A percentile compares a stretch with the other conserved stretches of the same genome.
Evolutionary conservation across 1,140 invertebrate genomes (phyloP).

Genomic region (Portunus trituberculatus): DNA sequence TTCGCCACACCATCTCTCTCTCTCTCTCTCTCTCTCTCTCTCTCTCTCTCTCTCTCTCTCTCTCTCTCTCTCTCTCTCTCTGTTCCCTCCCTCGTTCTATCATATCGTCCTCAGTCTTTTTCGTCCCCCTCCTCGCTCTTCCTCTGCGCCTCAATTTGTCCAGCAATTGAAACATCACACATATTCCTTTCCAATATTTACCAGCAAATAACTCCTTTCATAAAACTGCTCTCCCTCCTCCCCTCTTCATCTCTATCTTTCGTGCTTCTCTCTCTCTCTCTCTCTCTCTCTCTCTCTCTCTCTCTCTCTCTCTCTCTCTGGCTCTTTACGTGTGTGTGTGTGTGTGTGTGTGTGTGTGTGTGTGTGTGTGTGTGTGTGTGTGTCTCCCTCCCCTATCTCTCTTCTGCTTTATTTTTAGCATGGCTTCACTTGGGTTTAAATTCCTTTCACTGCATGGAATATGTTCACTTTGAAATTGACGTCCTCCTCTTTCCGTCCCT

Average conservation of each 20-base stretch:
- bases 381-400: neutral
- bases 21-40: neutral
- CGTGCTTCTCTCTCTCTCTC: neutral
- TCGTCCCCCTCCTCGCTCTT: neutral
- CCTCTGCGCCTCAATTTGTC: too few relatives aligned
- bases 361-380: neutral
- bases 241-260: neutral
- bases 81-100: neutral
- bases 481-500: neutral
- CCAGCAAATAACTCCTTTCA: too few relatives aligned
- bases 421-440: neutral
- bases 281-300: conserved; percentile 20
- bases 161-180: too few relatives aligned
- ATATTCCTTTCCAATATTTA: too few relatives aligned
- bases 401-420: neutral
- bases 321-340: neutral
- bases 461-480: neutral
- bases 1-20: too few relatives aligned
- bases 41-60: conserved; percentile 7
- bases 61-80: conserved; percentile 20
- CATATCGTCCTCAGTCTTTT: neutral
- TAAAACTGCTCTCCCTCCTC: neutral
- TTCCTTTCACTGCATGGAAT: neutral
- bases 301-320: conserved; percentile 8
- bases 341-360: neutral